phyloP scores from a whole-genome alignment of 1,140 invertebrate species.

The Drosophila serrata region DNA sequence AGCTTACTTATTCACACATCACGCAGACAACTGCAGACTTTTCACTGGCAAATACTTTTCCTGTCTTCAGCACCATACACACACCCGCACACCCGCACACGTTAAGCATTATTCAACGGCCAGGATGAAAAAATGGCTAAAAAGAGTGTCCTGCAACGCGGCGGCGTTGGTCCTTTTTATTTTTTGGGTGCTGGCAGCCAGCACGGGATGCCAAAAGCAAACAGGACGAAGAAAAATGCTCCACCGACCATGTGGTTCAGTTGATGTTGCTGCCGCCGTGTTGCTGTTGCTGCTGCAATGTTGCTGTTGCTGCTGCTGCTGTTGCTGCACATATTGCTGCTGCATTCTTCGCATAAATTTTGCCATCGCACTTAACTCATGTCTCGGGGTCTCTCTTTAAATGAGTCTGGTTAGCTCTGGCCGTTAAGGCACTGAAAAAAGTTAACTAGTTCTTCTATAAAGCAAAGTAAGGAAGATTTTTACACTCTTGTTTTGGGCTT shows the following conservation, averaged over 20 bases:
- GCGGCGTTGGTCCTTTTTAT: constrained; percentile 65
- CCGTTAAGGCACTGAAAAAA: constrained; percentile 9
- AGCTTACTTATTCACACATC: constrained; percentile 78
- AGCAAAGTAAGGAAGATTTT: neutral
- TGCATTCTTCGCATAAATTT: constrained; percentile 84
- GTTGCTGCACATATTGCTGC: constrained; percentile 74
- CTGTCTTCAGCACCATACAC: constrained; percentile 29
- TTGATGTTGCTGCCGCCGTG: constrained; percentile 13
- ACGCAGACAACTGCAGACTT: constrained; percentile 23
- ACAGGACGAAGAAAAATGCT: constrained; percentile 52
- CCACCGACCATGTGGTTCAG: constrained; percentile 48
- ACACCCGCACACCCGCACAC: constrained; percentile 7
- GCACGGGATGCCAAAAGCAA: constrained; percentile 41
- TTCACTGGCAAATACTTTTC: constrained; percentile 54
- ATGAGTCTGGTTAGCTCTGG: constrained; percentile 64
- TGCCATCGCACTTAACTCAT: constrained; percentile 78
- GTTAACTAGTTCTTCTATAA: too few species aligned
- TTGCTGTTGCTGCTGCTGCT: constrained; percentile 42
- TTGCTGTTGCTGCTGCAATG: constrained; percentile 5
- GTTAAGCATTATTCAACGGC: constrained; percentile 52
- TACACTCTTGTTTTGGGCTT: rapidly evolving
- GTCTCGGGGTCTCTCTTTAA: constrained; percentile 72
- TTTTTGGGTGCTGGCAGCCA: constrained; percentile 43
- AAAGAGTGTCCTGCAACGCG: constrained; percentile 36
- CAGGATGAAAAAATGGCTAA: constrained; percentile 44